Conservation (phyloP, 2,113 vertebrate species). For the Gopherus evgoodei region DNA sequence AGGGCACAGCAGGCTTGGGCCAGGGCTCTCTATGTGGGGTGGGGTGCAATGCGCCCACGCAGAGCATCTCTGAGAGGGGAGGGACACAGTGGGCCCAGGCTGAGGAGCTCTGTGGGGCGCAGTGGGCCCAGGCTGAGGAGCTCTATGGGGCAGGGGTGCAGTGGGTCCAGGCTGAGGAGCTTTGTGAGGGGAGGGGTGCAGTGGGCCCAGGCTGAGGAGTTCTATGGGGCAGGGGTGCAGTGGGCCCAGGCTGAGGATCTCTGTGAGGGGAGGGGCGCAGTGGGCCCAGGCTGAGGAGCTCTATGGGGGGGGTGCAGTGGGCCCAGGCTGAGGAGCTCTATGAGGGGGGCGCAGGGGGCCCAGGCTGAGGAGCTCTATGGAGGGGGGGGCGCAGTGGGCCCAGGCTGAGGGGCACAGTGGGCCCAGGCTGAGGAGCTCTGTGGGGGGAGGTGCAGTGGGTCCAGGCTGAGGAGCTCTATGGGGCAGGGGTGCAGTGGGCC, state of each 20-base stretch:
- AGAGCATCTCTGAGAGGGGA: neutral
- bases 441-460: no score
- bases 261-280: neutral
- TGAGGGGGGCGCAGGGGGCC: neutral
- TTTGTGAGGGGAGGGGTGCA: no score
- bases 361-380: rapidly evolving
- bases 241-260: neutral
- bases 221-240: no score
- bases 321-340: no score
- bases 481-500: neutral
- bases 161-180: neutral
- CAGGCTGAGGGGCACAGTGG: neutral
- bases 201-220: no score
- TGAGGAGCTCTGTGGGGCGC: no score
- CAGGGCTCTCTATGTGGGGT: no score
- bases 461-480: neutral
- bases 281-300: neutral
- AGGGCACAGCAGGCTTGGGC: neutral
- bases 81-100: neutral
- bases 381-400: neutral
- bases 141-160: no score
- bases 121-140: no score
- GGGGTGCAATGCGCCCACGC: neutral
- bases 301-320: no score
- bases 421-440: no score